Evolutionary conservation across 2,113 vertebrate genomes (phyloP).

Genomic region (Pithys albifrons): DNA sequence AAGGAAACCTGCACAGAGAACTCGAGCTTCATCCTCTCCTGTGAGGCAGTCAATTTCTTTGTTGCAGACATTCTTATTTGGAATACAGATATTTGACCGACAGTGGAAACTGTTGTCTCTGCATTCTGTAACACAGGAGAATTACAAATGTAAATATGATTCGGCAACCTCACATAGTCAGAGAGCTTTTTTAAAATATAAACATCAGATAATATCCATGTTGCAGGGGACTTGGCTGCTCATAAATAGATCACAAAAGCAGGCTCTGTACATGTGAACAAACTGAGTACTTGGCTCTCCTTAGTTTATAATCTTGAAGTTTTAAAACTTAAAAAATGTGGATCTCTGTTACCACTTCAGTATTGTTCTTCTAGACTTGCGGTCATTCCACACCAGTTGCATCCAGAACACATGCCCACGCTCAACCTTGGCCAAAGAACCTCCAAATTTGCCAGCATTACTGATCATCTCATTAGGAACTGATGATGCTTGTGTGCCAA

Average conservation of each 20-base stretch:
- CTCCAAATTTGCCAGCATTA: neutral
- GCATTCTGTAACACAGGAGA: conserved; percentile 77
- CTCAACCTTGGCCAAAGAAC: neutral
- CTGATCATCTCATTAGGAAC: neutral
- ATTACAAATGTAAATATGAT: neutral
- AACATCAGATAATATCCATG: neutral
- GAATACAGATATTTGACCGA: conserved; percentile 83
- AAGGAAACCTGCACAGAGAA: conserved; percentile 60
- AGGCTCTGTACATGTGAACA: neutral
- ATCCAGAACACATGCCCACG: neutral
- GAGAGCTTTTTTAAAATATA: neutral
- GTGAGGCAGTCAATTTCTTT: conserved; percentile 86
- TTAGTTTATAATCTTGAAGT: neutral
- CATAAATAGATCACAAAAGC: neutral
- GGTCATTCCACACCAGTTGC: neutral
- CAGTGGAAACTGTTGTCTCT: conserved; percentile 74
- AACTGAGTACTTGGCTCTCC: neutral
- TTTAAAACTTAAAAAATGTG: neutral
- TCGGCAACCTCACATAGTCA: neutral
- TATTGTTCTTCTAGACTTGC: neutral
- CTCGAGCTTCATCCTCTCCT: conserved; percentile 83
- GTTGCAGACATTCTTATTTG: conserved; percentile 60
- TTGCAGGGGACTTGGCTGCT: neutral
- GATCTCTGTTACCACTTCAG: neutral
- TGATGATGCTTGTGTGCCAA: neutral